Evolutionary conservation across 2,113 vertebrate genomes (phyloP).

Genomic region (Chauna torquata): DNA sequence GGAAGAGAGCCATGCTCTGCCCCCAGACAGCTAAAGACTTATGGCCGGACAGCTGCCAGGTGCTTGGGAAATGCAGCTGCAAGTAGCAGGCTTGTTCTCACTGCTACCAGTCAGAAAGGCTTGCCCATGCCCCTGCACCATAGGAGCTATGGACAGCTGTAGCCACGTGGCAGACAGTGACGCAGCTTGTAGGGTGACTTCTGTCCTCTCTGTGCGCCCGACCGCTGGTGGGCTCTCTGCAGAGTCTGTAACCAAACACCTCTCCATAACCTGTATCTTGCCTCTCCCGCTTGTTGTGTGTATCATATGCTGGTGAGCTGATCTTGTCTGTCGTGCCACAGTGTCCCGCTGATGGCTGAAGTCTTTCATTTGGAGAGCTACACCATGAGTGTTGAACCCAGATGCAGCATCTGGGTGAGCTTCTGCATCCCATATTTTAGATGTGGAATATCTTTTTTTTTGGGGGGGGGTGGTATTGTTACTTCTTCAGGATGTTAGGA

Average conservation of each 20-base stretch:
- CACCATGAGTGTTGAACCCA: not conserved
- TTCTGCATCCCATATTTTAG: not conserved
- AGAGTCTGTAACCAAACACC: not conserved
- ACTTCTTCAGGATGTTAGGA: not conserved
- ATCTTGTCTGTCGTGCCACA: not conserved
- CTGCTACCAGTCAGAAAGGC: not conserved
- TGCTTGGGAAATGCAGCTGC: not conserved
- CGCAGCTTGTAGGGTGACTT: not conserved
- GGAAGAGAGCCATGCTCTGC: not conserved
- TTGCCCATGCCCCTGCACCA: not conserved
- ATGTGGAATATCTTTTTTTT: not conserved
- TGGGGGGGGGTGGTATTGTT: not conserved
- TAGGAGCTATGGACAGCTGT: not conserved
- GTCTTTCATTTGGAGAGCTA: not conserved
- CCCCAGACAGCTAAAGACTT: not conserved
- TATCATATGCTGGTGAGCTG: accelerated
- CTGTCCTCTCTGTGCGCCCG: not conserved
- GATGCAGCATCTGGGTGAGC: not conserved
- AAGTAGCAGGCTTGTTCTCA: not conserved
- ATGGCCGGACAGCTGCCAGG: not conserved
- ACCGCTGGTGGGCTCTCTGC: not conserved
- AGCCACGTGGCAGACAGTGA: not conserved
- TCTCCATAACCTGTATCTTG: not conserved
- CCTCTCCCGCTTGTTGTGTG: not conserved
- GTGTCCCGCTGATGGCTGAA: not conserved